These are phyloP conservation scores for Apis florea DNA, from an alignment of 1,140 invertebrate species.

Conservation along the genomic window DNA sequence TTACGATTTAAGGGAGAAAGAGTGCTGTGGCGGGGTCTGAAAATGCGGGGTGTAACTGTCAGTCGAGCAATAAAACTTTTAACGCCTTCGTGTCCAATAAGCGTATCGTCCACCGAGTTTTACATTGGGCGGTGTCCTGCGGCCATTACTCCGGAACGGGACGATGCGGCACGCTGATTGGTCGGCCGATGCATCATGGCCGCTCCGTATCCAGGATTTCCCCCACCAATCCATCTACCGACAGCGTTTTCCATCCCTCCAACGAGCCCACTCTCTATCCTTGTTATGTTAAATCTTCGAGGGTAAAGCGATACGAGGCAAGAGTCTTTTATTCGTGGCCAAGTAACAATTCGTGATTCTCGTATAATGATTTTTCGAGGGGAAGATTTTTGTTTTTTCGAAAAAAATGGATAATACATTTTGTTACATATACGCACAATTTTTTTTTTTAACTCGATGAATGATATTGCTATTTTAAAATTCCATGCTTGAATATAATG, in stretches of 20 bases:
- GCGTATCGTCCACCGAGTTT: slow-evolving; percentile 68
- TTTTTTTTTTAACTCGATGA: not conserved
- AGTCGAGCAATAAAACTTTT: slow-evolving; percentile 76
- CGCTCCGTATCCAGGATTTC: slow-evolving; percentile 61
- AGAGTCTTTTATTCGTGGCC: not conserved
- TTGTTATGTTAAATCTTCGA: slow-evolving; percentile 39
- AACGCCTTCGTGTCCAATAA: slow-evolving; percentile 77
- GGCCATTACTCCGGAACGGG: slow-evolving; percentile 77
- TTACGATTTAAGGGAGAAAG: slow-evolving; percentile 69
- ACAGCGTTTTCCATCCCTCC: slow-evolving; percentile 48
- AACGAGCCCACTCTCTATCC: slow-evolving; percentile 36
- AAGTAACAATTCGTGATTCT: slow-evolving; percentile 41
- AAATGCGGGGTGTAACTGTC: slow-evolving; percentile 74
- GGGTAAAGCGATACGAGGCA: slow-evolving; percentile 8
- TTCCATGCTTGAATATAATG: not conserved
- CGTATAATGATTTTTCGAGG: not conserved
- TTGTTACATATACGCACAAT: not conserved
- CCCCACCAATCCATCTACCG: slow-evolving; percentile 41
- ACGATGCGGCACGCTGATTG: slow-evolving; percentile 68
- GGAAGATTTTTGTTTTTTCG: not conserved
- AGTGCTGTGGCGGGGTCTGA: slow-evolving; percentile 50
- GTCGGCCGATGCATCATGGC: slow-evolving; percentile 74
- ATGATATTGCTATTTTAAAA: not conserved
- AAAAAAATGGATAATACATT: no score
- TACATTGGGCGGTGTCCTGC: slow-evolving; percentile 74